These are phyloP conservation scores for Elysia chlorotica DNA, from an alignment of 1,140 invertebrate species.

Conservation along the genomic window DNA sequence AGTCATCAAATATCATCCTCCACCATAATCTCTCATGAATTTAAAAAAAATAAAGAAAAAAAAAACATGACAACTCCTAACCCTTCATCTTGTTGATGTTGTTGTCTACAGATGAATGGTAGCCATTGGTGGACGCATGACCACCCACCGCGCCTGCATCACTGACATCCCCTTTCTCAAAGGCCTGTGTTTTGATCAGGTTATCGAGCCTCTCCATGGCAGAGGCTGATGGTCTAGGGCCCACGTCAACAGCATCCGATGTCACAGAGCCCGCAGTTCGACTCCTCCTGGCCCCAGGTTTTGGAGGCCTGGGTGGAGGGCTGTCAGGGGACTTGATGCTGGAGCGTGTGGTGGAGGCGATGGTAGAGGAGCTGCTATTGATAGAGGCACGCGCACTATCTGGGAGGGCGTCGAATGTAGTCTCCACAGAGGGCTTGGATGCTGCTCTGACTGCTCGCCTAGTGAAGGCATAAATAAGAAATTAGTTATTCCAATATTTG, in stretches of 20 bases:
- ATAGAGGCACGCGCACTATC: conserved; percentile 17
- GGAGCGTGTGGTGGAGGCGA: conserved; percentile 25
- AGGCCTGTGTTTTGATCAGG: conserved; percentile 64
- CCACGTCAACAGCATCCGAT: conserved; percentile 18
- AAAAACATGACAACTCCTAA: too few relatives aligned
- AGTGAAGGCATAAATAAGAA: too few relatives aligned
- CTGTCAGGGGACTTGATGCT: conserved; percentile 27
- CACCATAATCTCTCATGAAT: too few relatives aligned
- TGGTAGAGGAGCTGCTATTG: conserved; percentile 18
- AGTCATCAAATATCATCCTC: too few relatives aligned
- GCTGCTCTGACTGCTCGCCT: conserved; percentile 22
- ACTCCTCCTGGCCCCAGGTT: conserved; percentile 9
- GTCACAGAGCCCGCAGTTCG: conserved; percentile 1
- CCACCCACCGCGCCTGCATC: neutral
- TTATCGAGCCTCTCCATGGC: conserved; percentile 69
- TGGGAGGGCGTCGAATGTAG: conserved; percentile 22
- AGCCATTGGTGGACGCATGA: neutral
- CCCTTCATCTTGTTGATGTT: conserved; percentile 44
- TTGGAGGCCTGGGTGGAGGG: conserved; percentile 16
- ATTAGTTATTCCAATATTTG: too few relatives aligned
- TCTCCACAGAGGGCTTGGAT: conserved; percentile 24
- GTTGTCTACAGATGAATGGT: conserved; percentile 17
- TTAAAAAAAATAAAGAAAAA: too few relatives aligned
- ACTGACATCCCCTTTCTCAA: conserved; percentile 8
- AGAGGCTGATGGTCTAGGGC: conserved; percentile 30